Evolutionary conservation across 2,888 invertebrate species (phyloP), one percentile per base, ranked within the genome.

Genomic region (Neria commutata): DNA sequence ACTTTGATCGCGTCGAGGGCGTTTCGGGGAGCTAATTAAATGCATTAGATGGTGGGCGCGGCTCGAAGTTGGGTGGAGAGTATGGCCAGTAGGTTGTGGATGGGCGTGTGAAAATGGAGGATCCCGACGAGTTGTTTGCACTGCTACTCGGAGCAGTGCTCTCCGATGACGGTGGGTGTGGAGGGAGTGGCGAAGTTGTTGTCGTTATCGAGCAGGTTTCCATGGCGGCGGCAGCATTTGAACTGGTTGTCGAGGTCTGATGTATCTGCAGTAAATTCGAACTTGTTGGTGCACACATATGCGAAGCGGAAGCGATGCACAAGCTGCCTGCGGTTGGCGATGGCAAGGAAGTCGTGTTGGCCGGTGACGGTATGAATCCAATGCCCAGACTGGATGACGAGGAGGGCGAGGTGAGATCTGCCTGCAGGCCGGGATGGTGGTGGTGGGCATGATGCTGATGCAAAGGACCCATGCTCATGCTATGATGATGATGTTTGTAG

Each of bases 21-120:
- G 48, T 53, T 45, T 51, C 48, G 33, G n/a, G n/a, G n/a, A 55
- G 58, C 75, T 75, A 80, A 72, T 81, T 76, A 74, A 77, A 78
- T 72, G 77, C 67, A 70, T 76, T 78, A 56, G 75, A 66, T 62
- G 80, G 72, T 63, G 77, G 73, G 62, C 75, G 74, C 54, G 67
- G 80, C 71, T 75, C 81, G 69, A 68, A 79, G 62, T 59, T 67
- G 57, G 81, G 77, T 17, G 82, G 79, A 52, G 83, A 82, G 66
- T 84, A 83, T 16, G 83, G 81, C 84, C 85, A 86, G 69, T 86
- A 85, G 52, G 67, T 50, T n/a, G n/a, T n/a, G 14, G 84, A n/a
- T 37, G 37, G 83, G 33, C 86, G 83, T 17, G 86, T 83, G 2
- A 85, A 83, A 64, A 85, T 84, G 14, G 83, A 74, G 1, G 83